Evolutionary conservation across 2,797 vertebrate species (phyloP).

Genomic region (Pelodytes ibericus): DNA sequence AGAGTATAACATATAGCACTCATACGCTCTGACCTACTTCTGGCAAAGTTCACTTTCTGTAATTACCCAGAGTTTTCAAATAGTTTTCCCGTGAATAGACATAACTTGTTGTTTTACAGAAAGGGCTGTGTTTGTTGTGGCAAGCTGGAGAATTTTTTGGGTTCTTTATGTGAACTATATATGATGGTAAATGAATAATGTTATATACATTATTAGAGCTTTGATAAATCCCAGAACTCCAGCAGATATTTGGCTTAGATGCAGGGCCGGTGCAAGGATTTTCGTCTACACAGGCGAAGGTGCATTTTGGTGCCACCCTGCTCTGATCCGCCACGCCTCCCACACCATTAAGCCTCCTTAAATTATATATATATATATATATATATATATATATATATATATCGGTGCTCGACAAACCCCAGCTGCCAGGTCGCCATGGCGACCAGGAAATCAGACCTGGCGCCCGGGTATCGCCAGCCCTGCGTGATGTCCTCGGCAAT

Average conservation of each 20-base stretch:
- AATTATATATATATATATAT: too few species aligned
- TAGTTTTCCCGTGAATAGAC: conserved; percentile 48
- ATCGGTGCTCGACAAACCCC: too few species aligned
- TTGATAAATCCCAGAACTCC: conserved; percentile 36
- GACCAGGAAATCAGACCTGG: too few species aligned
- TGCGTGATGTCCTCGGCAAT: too few species aligned
- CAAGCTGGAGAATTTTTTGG: conserved; percentile 1
- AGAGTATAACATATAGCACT: conserved; percentile 28
- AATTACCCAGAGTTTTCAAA: conserved; percentile 44
- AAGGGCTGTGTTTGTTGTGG: neutral
- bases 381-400: too few species aligned
- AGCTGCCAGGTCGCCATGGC: too few species aligned
- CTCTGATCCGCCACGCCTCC: too few species aligned
- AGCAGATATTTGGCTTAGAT: neutral
- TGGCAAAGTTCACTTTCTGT: conserved; percentile 29
- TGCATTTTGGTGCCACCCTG: too few species aligned
- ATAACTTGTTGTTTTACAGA: conserved; percentile 9
- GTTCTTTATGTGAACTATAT: neutral
- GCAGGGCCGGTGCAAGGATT: neutral
- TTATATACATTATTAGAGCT: conserved; percentile 16
- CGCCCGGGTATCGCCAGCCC: too few species aligned
- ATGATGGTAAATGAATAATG: conserved; percentile 33
- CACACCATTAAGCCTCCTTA: too few species aligned
- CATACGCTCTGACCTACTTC: conserved; percentile 23
- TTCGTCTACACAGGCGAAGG: too few species aligned